These are phyloP conservation scores for Heteronetta atricapilla DNA, from an alignment of 2,113 vertebrate genomes.

Conservation along the genomic window DNA sequence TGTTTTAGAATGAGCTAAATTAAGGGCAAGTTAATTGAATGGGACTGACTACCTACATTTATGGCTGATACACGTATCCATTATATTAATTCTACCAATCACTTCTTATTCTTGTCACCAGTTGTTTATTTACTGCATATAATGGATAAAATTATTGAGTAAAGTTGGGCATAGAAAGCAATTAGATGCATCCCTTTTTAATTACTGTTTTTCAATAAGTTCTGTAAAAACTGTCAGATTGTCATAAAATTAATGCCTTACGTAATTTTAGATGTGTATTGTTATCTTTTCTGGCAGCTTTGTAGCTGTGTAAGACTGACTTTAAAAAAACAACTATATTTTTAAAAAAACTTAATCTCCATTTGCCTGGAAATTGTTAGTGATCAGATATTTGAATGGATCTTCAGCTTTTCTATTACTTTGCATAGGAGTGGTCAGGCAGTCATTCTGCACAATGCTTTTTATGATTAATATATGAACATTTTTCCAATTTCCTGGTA, in stretches of 20 bases:
- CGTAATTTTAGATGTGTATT: neutral
- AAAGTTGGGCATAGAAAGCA: neutral
- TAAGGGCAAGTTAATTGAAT: neutral
- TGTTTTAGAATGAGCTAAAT: neutral
- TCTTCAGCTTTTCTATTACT: neutral
- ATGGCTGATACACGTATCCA: neutral
- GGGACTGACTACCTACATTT: neutral
- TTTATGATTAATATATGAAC: neutral
- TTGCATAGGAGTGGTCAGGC: neutral
- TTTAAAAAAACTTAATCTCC: neutral
- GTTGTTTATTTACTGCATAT: neutral
- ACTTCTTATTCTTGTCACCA: neutral
- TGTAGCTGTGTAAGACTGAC: neutral
- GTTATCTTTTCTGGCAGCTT: neutral
- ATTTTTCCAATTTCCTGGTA: neutral
- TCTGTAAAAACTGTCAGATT: conserved; percentile 20
- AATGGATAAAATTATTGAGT: neutral
- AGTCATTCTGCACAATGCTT: neutral
- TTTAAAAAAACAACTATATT: neutral
- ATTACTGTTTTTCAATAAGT: neutral
- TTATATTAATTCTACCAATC: conserved; percentile 22
- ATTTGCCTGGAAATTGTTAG: neutral
- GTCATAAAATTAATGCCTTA: neutral
- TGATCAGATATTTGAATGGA: neutral
- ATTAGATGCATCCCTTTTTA: conserved; percentile 21